phyloP scores from a whole-genome alignment of 2,113 vertebrate genomes.

The Grantiella picta region DNA sequence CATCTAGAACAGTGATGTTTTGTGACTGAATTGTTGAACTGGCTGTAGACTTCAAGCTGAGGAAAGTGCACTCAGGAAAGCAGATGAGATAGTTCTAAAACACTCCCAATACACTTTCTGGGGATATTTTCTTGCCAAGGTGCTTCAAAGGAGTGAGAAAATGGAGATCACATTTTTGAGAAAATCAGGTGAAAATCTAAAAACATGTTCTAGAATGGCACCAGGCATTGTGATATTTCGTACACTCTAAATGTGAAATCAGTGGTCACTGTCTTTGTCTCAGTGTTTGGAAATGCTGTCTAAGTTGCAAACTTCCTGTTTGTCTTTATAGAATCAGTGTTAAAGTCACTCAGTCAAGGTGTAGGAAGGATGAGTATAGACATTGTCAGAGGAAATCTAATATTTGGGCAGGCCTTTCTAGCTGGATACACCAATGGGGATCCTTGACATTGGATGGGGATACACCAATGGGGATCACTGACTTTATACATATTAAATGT shows the following conservation, averaged over 20 bases:
- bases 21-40: background rate
- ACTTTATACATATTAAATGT: background rate
- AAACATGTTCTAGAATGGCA: background rate
- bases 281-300: background rate
- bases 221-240: background rate
- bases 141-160: conserved; percentile 12
- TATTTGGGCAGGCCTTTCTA: background rate
- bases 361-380: background rate
- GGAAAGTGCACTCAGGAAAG: background rate
- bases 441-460: too few species aligned
- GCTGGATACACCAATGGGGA: background rate
- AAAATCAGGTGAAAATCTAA: conserved; percentile 8
- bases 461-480: background rate
- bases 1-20: background rate
- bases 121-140: conserved; percentile 47
- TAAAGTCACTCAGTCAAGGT: background rate
- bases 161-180: background rate
- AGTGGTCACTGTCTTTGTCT: background rate
- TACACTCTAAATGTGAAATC: background rate
- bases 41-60: background rate
- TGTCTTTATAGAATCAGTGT: conserved; percentile 21
- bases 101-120: background rate
- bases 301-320: background rate
- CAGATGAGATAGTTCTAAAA: background rate
- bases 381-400: background rate